Evolutionary conservation across 2,797 vertebrate species (phyloP), one percentile per base, ranked within the genome.

Genomic region (Crypturellus tataupa): DNA sequence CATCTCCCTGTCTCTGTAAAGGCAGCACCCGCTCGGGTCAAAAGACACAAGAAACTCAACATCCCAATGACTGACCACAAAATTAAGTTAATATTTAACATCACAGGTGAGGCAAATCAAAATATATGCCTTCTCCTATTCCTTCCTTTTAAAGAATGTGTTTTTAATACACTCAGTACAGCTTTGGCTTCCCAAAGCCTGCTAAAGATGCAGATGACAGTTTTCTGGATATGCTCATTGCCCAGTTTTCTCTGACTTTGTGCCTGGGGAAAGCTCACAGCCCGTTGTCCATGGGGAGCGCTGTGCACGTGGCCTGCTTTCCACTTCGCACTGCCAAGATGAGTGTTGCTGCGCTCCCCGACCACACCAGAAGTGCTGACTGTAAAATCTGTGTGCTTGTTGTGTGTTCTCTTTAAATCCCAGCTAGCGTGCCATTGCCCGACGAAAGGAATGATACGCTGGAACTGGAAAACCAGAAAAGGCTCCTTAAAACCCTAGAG

Each of bases 41-140:
- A 98, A 98, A 99, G 99, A 80, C 98, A 99, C 95, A 97, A 98
- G 49, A 98, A 97, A 89, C 94, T 98, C 82, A 97, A 56, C 33
- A 93, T 98, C 27, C 98, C 98, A 24, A 98, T 98, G 78, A 97
- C 98, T 25, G 99, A 99, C 95, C 99, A 99, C 89, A 99, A 99
- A 98, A 99, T 99, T 94, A 99, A 99, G 97, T 98, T 99, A 93
- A 98, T 98, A 97, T 99, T 99, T 97, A 99, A 99, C 95, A 99
- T 99, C 97, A 99, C 99, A 97, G 99, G 99, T 99, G 98, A 96
- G 96, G 83, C 71, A 90, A 82, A 46, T 72, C 39, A 91, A 70
- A 75, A 59, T 33, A 60, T 3, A 1, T 0, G 71, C 47, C 37
- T 72, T 69, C 18, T 71, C 27, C 31, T 49, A 5, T 70, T 80